Evolutionary conservation across 2,113 vertebrate species (phyloP).

Genomic region (Ciconia stormi): DNA sequence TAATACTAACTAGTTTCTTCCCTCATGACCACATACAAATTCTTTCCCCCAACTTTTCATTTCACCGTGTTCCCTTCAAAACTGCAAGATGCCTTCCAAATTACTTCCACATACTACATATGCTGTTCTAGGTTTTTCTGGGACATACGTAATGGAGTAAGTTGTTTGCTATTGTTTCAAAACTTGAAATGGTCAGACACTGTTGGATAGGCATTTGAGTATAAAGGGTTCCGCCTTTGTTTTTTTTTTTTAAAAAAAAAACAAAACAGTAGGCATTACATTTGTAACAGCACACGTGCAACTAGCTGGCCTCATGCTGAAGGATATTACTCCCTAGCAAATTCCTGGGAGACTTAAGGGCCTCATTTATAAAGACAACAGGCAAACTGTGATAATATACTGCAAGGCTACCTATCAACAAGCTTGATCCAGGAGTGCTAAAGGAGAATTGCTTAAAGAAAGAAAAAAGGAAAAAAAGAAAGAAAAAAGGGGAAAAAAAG

Average conservation of each 20-base stretch:
- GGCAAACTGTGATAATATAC: background rate
- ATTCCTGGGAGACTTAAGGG: background rate
- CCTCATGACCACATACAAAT: background rate
- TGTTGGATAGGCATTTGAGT: background rate
- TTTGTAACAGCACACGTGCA: background rate
- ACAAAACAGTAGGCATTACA: background rate
- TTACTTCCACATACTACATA: conserved; percentile 24
- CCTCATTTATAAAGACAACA: background rate
- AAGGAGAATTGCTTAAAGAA: background rate
- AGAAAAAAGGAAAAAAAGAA: background rate
- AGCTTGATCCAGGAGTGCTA: background rate
- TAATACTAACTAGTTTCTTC: conserved; percentile 1
- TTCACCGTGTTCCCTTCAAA: background rate
- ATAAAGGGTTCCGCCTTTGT: background rate
- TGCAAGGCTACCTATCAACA: background rate
- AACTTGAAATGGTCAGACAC: background rate
- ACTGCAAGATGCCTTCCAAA: conserved; percentile 30
- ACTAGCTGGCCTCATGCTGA: background rate
- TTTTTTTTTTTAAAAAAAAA: background rate
- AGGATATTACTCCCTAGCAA: background rate
- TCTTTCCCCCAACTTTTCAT: background rate
- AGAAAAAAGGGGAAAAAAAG: too few species aligned
- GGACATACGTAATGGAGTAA: background rate
- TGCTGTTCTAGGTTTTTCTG: conserved; percentile 1
- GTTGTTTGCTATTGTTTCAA: conserved; percentile 13